Base-by-base conservation (phyloP, 2,797 vertebrate species). In the Tenualosa ilisha region DNA sequence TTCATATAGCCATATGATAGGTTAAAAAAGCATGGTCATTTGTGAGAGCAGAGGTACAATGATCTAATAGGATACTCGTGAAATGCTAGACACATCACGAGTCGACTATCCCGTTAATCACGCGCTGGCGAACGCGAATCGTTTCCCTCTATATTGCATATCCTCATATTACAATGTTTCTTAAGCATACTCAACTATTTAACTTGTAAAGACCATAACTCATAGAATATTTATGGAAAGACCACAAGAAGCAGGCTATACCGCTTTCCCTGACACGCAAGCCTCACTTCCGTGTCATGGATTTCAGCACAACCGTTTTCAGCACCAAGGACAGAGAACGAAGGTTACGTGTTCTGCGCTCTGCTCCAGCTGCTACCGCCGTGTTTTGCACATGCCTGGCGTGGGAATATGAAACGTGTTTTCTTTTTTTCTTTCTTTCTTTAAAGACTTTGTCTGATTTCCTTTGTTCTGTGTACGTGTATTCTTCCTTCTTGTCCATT, bases 281-380 rank as follows among this genome's bases (percentile, higher is more conserved):
- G 37, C 46, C 72, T 79, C 43, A 75, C 68, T 75, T 75, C 68
- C 68, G 68, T 40, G 68, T 75, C 68, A 75, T 7, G 20, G 40
- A 79, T 79, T 79, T 79, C 72, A 79, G 72, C 72, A 46, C 72
- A 40, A 79, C 72, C 40, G 72, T 68, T 46, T 79, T 79, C 72
- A 79, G 72, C 72, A 79, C 72, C 72, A 79, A 43, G 72, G 72
- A 79, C 72, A 79, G 72, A 15, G 72, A 43, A 6, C 22, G 31
- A 46, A 79, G 17, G 20, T 22, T 43, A 7, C 22, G 15, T 22
- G 15, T 46, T 2, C 40, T 20, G 72, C 72, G 72, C 72, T 43
- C 37, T 46, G 72, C 17, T 46, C 17, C 37, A 43, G 17, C 17
- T 79, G 37, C 37, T 22, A 15, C 8, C 15, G 4, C 50, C 11